Evolutionary conservation across 2,113 vertebrate genomes (phyloP), one percentile per base, ranked within the genome.

Genomic region (Stercorarius parasiticus): DNA sequence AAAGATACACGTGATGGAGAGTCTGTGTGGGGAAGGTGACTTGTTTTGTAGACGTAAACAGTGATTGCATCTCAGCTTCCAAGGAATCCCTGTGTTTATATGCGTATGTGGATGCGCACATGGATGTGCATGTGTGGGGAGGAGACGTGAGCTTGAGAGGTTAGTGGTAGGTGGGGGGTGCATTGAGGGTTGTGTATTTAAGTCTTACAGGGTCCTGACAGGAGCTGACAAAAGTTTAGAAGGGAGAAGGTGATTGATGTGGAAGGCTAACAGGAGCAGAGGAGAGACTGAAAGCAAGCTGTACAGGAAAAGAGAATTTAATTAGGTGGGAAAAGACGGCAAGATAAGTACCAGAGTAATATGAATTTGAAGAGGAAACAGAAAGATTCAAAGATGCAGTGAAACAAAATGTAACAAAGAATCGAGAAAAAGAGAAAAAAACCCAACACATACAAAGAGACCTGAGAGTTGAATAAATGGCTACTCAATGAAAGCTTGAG

Each of bases 41-140:
- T 64, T 20, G 11, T 43, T 87, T 67, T 47, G 14, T n/a, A 2
- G 4, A 20, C 15, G 19, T 21, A 23, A 80, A 25, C 9, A 36
- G 15, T 4, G 25, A 25, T 18, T 49, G 3, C 0, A 0, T 30
- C 20, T 86, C 66, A 50, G n/a, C 42, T 94, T 91, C n/a, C 11
- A 56, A 50, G 58, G 52, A 73, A 30, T 62, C 16, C 40, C 10
- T 61, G 1, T 56, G 27, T 65, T 43, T 32, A 5, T 22, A 3
- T 2, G 4, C 43, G 32, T 50, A 12, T 49, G 17, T 34, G 19
- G 6, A 23, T 32, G 20, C 25, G 6, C 25, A 42, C 10, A 2
- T 9, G 30, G 25, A 1, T 43, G 32, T 53, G 43, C 27, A n/a
- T 0, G 0, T 3, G 9, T 29, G 12, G 12, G 15, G 23, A 62